Conservation (phyloP, 37 sponge, comb jelly and placozoan species). For the Diacarnus erythraeanus region DNA sequence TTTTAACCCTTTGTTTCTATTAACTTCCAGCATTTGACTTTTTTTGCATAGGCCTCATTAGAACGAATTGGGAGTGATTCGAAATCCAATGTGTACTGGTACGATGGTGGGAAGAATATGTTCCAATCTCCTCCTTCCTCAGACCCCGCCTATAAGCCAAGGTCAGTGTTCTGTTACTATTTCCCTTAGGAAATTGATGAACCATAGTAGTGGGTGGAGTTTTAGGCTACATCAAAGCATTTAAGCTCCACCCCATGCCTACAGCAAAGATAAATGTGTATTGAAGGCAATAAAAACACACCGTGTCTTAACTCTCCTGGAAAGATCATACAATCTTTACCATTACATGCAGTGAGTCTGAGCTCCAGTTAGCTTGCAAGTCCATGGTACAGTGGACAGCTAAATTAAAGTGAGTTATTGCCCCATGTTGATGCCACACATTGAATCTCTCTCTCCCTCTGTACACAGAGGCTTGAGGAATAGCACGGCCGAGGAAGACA, state of each 20-base stretch:
- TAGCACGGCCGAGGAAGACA: conserved; percentile 24
- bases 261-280: too few species aligned
- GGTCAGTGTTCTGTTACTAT: conserved; percentile 23
- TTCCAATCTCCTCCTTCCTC: conserved; percentile 35
- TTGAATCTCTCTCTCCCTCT: not conserved
- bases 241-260: too few species aligned
- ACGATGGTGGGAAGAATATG: conserved; percentile 65
- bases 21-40: not conserved
- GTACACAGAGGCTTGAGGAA: conserved; percentile 34
- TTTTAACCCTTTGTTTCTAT: not conserved
- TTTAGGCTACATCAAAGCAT: too few species aligned
- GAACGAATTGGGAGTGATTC: conserved; percentile 72
- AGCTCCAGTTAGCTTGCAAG: conserved; percentile 55
- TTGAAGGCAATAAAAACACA: too few species aligned
- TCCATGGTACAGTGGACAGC: conserved; percentile 69
- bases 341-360: conserved; percentile 35
- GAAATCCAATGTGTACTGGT: conserved; percentile 60
- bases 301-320: too few species aligned
- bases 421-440: too few species aligned
- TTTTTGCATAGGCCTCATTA: conserved; percentile 43
- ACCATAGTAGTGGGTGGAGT: too few species aligned
- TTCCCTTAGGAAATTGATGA: too few species aligned
- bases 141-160: conserved; percentile 51
- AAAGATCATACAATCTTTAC: too few species aligned
- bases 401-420: conserved; percentile 60